Percentiles rank a stretch among this genome's conserved stretches.
phyloP scores from a whole-genome alignment of 2,888 invertebrate genomes.

The Diogma glabrata region DNA sequence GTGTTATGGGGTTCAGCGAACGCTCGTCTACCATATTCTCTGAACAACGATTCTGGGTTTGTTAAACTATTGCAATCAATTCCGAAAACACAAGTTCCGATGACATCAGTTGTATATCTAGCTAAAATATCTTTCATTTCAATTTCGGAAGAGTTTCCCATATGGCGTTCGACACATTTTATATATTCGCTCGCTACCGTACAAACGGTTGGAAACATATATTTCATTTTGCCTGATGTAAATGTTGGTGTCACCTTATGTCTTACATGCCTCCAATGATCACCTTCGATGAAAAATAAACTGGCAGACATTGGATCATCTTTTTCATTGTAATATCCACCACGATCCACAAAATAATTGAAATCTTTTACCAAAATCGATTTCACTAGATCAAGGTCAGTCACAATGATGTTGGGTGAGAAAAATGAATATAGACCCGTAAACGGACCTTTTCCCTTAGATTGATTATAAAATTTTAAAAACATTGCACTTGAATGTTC shows the following conservation, averaged over 20 bases:
- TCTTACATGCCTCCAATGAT: constrained; percentile 38
- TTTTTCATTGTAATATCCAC: constrained; percentile 25
- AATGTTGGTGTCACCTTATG: constrained; percentile 38
- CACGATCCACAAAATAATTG: constrained; percentile 30
- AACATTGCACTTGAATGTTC: not conserved
- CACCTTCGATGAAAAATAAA: constrained; percentile 31
- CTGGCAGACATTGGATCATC: constrained; percentile 28
- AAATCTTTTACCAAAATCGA: constrained; percentile 32
- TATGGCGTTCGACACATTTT: constrained; percentile 14
- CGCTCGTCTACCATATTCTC: constrained; percentile 21
- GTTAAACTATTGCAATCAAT: constrained; percentile 36
- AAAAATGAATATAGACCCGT: not conserved
- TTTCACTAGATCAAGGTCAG: constrained; percentile 25
- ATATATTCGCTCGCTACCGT: constrained; percentile 25
- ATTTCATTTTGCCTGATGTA: constrained; percentile 39
- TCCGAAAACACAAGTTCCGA: constrained; percentile 39
- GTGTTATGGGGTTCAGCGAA: constrained; percentile 18
- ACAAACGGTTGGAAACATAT: constrained; percentile 33
- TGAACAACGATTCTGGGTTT: constrained; percentile 32
- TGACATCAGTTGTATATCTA: constrained; percentile 40
- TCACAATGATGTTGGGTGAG: not conserved
- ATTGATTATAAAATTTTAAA: not conserved
- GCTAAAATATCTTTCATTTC: constrained; percentile 37
- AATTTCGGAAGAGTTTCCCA: constrained; percentile 22
- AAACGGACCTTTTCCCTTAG: not conserved